phyloP scores from a whole-genome alignment of 2,113 vertebrate genomes.

The Chiloscyllium plagiosum region DNA sequence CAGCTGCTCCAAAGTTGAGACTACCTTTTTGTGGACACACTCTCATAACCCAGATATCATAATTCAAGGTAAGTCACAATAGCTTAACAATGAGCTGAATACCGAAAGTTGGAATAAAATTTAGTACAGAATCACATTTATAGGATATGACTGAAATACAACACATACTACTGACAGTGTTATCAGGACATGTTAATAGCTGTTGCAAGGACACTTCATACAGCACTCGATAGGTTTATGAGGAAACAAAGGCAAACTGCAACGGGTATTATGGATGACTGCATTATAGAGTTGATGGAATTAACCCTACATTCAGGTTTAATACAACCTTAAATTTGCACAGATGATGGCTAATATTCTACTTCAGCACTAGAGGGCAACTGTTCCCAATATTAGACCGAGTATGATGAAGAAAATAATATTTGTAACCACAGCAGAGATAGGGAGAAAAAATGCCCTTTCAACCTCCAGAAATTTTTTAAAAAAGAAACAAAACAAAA shows the following conservation, averaged over 20 bases:
- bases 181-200: not conserved
- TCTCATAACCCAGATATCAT: not conserved
- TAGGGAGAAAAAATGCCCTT: not conserved
- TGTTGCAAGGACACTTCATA: not conserved
- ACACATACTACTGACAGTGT: not conserved
- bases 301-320: not conserved
- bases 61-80: not conserved
- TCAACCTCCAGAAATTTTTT: not conserved
- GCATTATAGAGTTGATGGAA: not conserved
- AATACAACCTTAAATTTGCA: not conserved
- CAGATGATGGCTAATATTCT: slow-evolving; percentile 2
- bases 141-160: not conserved
- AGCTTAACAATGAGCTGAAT: not conserved
- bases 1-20: not conserved
- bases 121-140: not conserved
- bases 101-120: not conserved
- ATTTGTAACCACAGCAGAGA: not conserved
- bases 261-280: not conserved
- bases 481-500: not conserved
- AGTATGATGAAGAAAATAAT: not conserved
- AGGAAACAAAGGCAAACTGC: not conserved
- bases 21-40: not conserved
- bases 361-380: slow-evolving; percentile 32
- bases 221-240: not conserved
- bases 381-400: slow-evolving; percentile 26